Evolutionary conservation across 2,888 invertebrate genomes (phyloP).

Genomic region (Caenorhabditis panamensis): DNA sequence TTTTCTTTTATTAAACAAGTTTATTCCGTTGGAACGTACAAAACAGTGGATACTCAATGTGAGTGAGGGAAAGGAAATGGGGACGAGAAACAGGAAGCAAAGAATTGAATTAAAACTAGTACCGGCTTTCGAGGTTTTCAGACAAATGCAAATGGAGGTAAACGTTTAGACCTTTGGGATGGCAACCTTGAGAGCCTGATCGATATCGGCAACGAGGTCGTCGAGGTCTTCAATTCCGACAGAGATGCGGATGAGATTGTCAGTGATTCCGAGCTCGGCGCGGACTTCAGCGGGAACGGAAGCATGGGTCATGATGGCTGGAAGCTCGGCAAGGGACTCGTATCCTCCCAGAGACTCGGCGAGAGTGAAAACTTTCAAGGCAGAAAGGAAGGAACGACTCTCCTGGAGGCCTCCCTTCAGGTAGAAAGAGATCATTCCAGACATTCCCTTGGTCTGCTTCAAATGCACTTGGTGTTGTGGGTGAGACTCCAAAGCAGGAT

Average conservation of each 20-base stretch:
- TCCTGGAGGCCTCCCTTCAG: conserved; percentile 88
- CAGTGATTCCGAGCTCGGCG: conserved; percentile 88
- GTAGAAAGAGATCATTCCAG: conserved; percentile 93
- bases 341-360: conserved; percentile 97
- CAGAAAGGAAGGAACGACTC: conserved; percentile 87
- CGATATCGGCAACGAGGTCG: conserved; percentile 90
- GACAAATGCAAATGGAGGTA: conserved; percentile 29
- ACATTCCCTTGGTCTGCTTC: conserved; percentile 89
- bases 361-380: conserved; percentile 88
- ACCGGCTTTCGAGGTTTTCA: conserved; percentile 38
- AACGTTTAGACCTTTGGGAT: conserved; percentile 45
- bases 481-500: conserved; percentile 88
- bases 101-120: conserved; percentile 51
- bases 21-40: too few relatives aligned
- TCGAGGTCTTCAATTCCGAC: conserved; percentile 92
- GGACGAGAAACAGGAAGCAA: conserved; percentile 2
- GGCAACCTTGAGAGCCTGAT: conserved; percentile 87
- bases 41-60: conserved; percentile 32
- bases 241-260: conserved; percentile 90
- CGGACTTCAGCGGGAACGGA: conserved; percentile 89
- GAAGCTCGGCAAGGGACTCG: conserved; percentile 94
- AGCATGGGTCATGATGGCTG: conserved; percentile 94
- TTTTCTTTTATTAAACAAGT: too few relatives aligned
- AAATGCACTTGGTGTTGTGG: conserved; percentile 89
- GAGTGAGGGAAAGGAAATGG: conserved; percentile 10